Percentiles rank a stretch among this genome's conserved stretches.
Conservation (phyloP, 2,888 invertebrate species). For the Willowsia nigromaculata region DNA sequence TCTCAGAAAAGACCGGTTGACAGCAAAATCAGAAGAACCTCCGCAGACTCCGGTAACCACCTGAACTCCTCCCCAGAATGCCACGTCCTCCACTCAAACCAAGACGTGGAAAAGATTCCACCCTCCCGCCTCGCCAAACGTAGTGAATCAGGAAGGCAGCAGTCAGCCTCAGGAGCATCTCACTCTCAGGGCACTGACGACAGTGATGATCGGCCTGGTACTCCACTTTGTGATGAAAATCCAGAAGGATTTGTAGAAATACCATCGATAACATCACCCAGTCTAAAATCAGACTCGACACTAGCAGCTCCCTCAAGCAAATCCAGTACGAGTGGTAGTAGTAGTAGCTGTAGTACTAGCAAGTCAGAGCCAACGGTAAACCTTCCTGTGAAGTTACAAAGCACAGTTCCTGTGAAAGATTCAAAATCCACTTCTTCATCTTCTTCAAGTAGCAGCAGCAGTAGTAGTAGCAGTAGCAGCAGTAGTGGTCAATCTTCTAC, state of each 20-base stretch:
- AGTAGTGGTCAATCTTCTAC: conserved; percentile 43
- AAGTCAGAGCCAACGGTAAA: neutral
- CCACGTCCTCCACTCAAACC: conserved; percentile 78
- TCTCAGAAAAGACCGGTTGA: conserved; percentile 74
- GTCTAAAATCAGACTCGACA: conserved; percentile 9
- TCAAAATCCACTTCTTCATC: conserved; percentile 49
- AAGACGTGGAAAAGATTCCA: conserved; percentile 80
- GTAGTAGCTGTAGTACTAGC: neutral
- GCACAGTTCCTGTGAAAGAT: conserved; percentile 51
- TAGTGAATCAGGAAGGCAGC: conserved; percentile 37
- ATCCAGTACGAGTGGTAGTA: neutral
- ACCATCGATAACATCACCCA: neutral
- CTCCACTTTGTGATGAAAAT: conserved; percentile 90
- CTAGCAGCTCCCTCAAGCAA: neutral
- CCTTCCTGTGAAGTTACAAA: conserved; percentile 50
- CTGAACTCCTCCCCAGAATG: conserved; percentile 69
- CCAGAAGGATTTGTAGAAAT: conserved; percentile 85
- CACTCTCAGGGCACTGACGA: conserved; percentile 83
- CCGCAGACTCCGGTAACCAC: conserved; percentile 78
- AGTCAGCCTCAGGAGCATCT: conserved; percentile 54
- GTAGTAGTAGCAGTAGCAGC: conserved; percentile 37
- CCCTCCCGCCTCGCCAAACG: conserved; percentile 8
- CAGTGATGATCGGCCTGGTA: conserved; percentile 89
- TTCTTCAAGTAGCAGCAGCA: conserved; percentile 12
- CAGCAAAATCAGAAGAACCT: conserved; percentile 76